Percentiles rank a stretch among this genome's conserved stretches.
These are phyloP conservation scores for Conchocele bisecta DNA, from an alignment of 2,888 invertebrate species.

Conservation along the genomic window DNA sequence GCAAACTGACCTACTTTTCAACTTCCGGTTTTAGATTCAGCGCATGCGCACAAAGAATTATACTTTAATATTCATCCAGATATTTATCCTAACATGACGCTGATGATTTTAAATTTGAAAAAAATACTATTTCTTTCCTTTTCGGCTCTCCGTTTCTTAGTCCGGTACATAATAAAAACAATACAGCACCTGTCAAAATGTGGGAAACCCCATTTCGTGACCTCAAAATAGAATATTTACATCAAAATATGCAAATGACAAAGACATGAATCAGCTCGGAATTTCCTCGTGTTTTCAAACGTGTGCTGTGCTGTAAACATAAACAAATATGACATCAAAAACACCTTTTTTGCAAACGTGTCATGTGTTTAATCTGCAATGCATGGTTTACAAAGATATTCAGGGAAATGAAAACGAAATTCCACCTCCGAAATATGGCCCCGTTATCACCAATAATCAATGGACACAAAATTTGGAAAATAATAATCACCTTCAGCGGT, in stretches of 20 bases:
- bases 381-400: too few species aligned
- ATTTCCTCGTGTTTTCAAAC: slow-evolving; percentile 29
- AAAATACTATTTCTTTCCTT: too few species aligned
- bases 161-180: too few species aligned
- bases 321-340: background rate
- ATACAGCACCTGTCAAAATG: too few species aligned
- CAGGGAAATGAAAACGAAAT: too few species aligned
- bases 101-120: slow-evolving; percentile 19
- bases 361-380: too few species aligned
- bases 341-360: too few species aligned
- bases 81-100: slow-evolving; percentile 59
- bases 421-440: too few species aligned
- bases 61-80: slow-evolving; percentile 68
- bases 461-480: slow-evolving; percentile 4
- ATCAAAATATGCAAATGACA: slow-evolving; percentile 72
- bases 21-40: slow-evolving; percentile 45
- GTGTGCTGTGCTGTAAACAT: slow-evolving; percentile 30
- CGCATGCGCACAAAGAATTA: slow-evolving; percentile 75
- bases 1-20: slow-evolving; percentile 46
- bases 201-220: slow-evolving; percentile 26
- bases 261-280: slow-evolving; percentile 62
- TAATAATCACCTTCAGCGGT: slow-evolving; percentile 60
- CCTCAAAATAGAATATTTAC: slow-evolving; percentile 53
- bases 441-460: slow-evolving; percentile 2
- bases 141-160: too few species aligned